Evolutionary conservation across 2,797 vertebrate species (phyloP).

Genomic region (Rousettus madagascariensis): DNA sequence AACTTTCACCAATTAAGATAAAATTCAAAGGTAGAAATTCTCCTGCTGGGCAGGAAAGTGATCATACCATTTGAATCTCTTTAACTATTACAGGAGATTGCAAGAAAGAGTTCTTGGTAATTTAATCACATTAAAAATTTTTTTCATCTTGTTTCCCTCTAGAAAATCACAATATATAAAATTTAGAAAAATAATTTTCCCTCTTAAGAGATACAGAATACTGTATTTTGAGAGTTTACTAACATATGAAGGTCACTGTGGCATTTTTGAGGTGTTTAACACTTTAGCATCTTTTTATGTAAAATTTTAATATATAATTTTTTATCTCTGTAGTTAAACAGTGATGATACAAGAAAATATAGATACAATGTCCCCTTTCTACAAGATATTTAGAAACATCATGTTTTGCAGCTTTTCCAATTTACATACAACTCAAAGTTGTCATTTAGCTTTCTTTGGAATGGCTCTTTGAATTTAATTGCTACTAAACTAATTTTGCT

Average conservation of each 20-base stretch:
- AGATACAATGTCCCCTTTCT: background rate
- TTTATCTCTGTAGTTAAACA: slow-evolving; percentile 63
- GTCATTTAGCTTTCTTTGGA: slow-evolving; percentile 40
- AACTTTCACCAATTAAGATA: slow-evolving; percentile 38
- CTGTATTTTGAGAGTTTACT: slow-evolving; percentile 71
- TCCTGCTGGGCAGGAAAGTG: background rate
- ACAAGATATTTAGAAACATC: background rate
- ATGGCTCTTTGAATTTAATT: slow-evolving; percentile 49
- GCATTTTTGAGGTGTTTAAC: slow-evolving; percentile 76
- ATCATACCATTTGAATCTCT: slow-evolving; percentile 6
- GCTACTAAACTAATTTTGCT: slow-evolving; percentile 63
- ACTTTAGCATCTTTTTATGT: slow-evolving; percentile 70
- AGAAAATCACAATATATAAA: slow-evolving; percentile 64
- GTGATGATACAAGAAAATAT: slow-evolving; percentile 55
- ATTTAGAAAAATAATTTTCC: slow-evolving; percentile 38
- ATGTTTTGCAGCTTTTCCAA: background rate
- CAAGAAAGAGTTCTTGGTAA: slow-evolving; percentile 61
- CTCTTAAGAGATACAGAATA: background rate
- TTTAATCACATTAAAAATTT: slow-evolving; percentile 44
- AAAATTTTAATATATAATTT: slow-evolving; percentile 46
- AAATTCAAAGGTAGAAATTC: slow-evolving; percentile 48
- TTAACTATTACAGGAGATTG: slow-evolving; percentile 62
- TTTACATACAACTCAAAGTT: slow-evolving; percentile 35
- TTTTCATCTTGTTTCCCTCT: slow-evolving; percentile 57
- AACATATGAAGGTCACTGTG: slow-evolving; percentile 68